A percentile compares a stretch with the other conserved stretches of the same genome.
These are phyloP conservation scores for Cotesia chilonis DNA, from an alignment of 1,140 invertebrate genomes.

Conservation along the genomic window DNA sequence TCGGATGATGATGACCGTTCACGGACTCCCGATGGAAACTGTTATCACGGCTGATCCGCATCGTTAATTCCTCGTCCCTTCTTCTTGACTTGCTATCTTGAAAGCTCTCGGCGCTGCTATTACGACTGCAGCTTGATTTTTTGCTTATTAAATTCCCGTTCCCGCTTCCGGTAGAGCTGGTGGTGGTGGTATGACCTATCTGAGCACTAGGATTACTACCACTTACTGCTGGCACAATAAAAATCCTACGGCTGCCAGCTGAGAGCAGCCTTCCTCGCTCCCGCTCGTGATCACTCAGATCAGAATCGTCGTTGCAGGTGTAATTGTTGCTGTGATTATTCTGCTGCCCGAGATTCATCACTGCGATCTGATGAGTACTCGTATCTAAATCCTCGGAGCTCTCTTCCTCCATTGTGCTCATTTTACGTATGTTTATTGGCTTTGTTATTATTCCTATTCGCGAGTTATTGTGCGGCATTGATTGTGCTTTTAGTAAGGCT, in stretches of 20 bases:
- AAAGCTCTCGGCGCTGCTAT: constrained; percentile 49
- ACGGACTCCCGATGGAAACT: neutral
- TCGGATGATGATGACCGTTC: constrained; percentile 8
- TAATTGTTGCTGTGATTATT: constrained; percentile 17
- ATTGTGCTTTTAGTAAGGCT: constrained; percentile 24
- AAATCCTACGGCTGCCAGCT: constrained; percentile 41
- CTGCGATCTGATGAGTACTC: constrained; percentile 27
- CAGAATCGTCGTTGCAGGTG: constrained; percentile 30
- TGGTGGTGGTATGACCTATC: no score
- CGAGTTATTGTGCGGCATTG: constrained; percentile 31
- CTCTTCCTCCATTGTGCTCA: constrained; percentile 60
- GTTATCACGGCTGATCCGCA: neutral
- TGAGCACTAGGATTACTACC: neutral
- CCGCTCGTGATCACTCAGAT: constrained; percentile 45
- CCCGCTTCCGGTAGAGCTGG: constrained; percentile 5
- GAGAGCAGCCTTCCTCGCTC: constrained; percentile 50
- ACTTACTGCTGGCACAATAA: constrained; percentile 33
- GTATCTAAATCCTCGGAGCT: constrained; percentile 53
- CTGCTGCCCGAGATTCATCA: constrained; percentile 33
- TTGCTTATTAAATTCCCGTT: constrained; percentile 34
- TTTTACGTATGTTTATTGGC: constrained; percentile 46
- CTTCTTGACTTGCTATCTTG: constrained; percentile 40
- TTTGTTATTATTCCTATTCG: constrained; percentile 38
- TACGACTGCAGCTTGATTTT: constrained; percentile 33
- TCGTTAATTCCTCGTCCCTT: neutral